Base-by-base conservation (phyloP, 2,888 invertebrate species). In the Microctonus brassicae region DNA sequence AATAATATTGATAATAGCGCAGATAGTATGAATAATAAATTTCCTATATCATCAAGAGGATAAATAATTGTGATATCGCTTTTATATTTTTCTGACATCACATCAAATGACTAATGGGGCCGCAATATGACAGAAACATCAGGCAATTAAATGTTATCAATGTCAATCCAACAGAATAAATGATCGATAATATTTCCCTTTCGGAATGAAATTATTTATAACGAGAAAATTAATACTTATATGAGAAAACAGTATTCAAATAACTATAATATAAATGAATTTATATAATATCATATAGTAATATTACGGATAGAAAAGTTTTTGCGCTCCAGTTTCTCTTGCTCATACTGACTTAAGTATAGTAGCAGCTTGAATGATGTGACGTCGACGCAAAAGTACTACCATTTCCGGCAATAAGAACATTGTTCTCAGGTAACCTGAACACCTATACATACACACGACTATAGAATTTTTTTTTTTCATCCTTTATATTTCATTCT, bases 321-420 rank as follows among this genome's bases (percentile, higher is more conserved):
- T 61, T 70, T 66, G n/a, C 66, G 70, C 34, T 71, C 70, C 36
- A 71, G 61, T 66, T 71, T 66, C 47, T 34, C 52, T n/a, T 61
- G 47, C 36, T 33, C 52, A 17, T 9, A 26, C 55, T 55, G 11
- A 17, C 47, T 47, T 0, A 47, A 17, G 17, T 17, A 36, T 17
- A 36, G 24, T 29, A 29, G 26, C 57, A 63, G n/a, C n/a, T n/a
- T n/a, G n/a, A n/a, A 63, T 63, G 7, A 1, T 17, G 63, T 47
- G 33, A 42, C 42, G 29, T 13, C 33, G 17, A 47, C 29, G 63
- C 63, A 57, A 55, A 42, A 63, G 63, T 33, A 63, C 57, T 17
- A 39, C 39, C 42, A 55, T 62, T 69, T 63, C 39, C 36, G 29
- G 29, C 57, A 42, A 69, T 63, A 69, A 26, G 26, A 4, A 1